Evolutionary conservation across 2,888 invertebrate genomes (phyloP).

Genomic region (Ormyrus labotus): DNA sequence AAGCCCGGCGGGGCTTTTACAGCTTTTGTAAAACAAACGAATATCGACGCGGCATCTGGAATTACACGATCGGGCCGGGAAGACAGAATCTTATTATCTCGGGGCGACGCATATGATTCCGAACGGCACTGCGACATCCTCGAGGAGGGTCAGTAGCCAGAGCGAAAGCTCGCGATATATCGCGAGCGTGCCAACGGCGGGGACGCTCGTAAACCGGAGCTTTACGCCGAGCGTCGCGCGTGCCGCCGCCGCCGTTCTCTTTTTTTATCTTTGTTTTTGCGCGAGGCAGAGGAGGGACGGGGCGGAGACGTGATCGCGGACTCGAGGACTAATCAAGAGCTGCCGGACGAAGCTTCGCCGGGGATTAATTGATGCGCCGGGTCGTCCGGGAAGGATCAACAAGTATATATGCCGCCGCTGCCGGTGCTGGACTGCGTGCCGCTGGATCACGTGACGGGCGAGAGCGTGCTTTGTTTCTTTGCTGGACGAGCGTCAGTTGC

Average conservation of each 20-base stretch:
- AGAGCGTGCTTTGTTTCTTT: no score
- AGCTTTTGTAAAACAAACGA: neutral
- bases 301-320: no score
- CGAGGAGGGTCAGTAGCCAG: neutral
- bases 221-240: constrained; percentile 20
- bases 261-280: neutral
- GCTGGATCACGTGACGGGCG: no score
- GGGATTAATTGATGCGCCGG: no score
- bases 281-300: no score
- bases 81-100: neutral
- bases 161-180: constrained; percentile 17
- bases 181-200: constrained; percentile 12
- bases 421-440: no score
- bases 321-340: no score
- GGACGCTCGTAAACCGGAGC: constrained; percentile 28
- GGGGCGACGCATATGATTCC: neutral
- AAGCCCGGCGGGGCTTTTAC: no score
- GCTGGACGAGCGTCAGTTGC: no score
- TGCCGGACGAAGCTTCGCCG: no score
- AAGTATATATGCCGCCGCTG: neutral
- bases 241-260: constrained; percentile 2
- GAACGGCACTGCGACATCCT: neutral
- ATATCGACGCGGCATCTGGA: neutral
- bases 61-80: no score
- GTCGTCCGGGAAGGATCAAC: constrained; percentile 5